These are phyloP conservation scores for Pedicia rivosa DNA, from an alignment of 2,888 invertebrate genomes.

Conservation along the genomic window DNA sequence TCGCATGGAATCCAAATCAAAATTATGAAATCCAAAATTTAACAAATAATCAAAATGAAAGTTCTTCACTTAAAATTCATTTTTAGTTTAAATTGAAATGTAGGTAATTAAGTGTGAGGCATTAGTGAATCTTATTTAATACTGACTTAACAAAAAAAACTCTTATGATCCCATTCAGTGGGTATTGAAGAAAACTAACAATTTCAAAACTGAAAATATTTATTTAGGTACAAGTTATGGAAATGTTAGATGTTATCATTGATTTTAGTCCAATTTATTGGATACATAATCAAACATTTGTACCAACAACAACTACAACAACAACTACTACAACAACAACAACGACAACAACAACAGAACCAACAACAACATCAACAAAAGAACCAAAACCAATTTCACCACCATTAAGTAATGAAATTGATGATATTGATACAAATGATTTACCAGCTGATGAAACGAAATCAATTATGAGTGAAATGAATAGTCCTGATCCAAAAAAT, in stretches of 20 bases:
- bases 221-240: conserved; percentile 23
- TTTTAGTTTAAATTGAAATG: too few species aligned
- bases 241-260: conserved; percentile 48
- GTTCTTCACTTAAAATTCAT: too few species aligned
- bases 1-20: too few species aligned
- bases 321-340: conserved; percentile 43
- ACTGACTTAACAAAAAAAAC: too few species aligned
- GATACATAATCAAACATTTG: conserved; percentile 53
- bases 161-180: too few species aligned
- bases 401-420: conserved; percentile 25
- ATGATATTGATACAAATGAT: conserved; percentile 6
- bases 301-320: conserved; percentile 58
- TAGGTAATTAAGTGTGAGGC: too few species aligned
- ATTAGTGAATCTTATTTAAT: too few species aligned
- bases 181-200: too few species aligned
- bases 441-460: conserved; percentile 6
- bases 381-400: conserved; percentile 32
- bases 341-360: conserved; percentile 38
- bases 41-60: too few species aligned
- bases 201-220: not conserved
- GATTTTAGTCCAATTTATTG: conserved; percentile 65
- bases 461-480: too few species aligned
- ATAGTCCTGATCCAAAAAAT: too few species aligned
- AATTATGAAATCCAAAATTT: too few species aligned
- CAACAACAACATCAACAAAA: conserved; percentile 35